A percentile compares a stretch with the other conserved stretches of the same genome.
These are phyloP conservation scores for Pholis gunnellus DNA, from an alignment of 2,113 vertebrate species.

Conservation along the genomic window DNA sequence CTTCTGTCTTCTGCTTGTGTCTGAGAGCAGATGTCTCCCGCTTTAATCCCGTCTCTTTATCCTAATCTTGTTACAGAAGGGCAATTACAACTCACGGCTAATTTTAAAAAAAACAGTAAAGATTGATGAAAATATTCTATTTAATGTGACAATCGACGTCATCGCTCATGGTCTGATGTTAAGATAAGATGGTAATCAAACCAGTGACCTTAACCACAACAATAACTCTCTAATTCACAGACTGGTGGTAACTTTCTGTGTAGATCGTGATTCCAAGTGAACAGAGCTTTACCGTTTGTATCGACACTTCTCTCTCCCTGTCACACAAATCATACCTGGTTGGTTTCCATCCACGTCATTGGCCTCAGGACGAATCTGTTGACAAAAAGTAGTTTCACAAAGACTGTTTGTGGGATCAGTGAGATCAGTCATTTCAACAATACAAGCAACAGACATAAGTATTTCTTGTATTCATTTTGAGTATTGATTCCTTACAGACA, in stretches of 20 bases:
- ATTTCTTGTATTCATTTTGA: background rate
- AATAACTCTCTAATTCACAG: background rate
- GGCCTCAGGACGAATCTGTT: conserved; percentile 49
- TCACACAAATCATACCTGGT: conserved; percentile 68
- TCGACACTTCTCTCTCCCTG: background rate
- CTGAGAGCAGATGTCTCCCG: conserved; percentile 68
- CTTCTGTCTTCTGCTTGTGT: conserved; percentile 22
- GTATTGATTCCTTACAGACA: conserved; percentile 68
- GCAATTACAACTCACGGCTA: conserved; percentile 70
- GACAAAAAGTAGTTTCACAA: conserved; percentile 53
- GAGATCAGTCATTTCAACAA: background rate
- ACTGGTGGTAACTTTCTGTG: background rate
- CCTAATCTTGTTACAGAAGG: conserved; percentile 81
- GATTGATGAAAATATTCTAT: conserved; percentile 33
- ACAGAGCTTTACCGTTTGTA: background rate
- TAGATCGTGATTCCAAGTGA: background rate
- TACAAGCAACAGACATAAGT: background rate
- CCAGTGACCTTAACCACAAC: background rate
- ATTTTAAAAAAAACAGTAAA: conserved; percentile 61
- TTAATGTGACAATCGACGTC: background rate
- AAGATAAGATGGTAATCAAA: background rate
- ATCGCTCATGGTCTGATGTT: background rate
- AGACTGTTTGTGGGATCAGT: background rate
- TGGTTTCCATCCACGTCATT: conserved; percentile 69
- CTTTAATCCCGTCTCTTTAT: conserved; percentile 74